Evolutionary conservation across 2,888 invertebrate species (phyloP), one percentile per base, ranked within the genome.

Genomic region (Stictocephala bisonia): DNA sequence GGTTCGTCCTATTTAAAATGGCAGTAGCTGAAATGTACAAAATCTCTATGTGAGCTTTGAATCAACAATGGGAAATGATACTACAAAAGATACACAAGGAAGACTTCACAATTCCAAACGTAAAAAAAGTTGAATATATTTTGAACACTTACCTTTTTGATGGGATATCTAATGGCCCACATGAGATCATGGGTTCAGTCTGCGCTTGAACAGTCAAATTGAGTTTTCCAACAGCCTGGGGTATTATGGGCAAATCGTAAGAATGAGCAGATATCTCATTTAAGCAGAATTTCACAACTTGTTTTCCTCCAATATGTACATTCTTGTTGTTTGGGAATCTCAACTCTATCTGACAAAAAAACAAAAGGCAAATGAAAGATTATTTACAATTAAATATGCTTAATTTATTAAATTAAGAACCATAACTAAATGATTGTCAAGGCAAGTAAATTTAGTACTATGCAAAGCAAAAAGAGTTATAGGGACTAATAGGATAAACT

Each of bases 131-230:
- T 11, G 6, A 9, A 50, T n/a, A 50, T 9, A 50, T 15, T 50
- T 50, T 53, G 15, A n/a, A 58, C 27, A 58, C 15, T 22, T 20
- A 71, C 70, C 48, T 71, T 58, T 26, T 58, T n/a, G 29, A 3
- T 15, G 70, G 27, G 27, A 41, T 24, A 15, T 48, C 29, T 3
- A 15, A n/a, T 18, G 66, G 66, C 22, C 50, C 51, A 40, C 72
- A 72, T 6, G 27, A 20, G 3, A 31, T 27, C 3, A 66, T 29
- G 35, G 64, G 40, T 13, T 40, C 24, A 3, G 70, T 24, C 15
- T 24, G 3, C n/a, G 73, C 73, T 20, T 58, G 11, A 18, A 64
- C 73, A 51, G 70, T 70, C 26, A 73, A 20, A 35, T 73, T 73
- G 24, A 60, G 48, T 2, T 20, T 51, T 0, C 73, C 73, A 18